Evolutionary conservation across 2,797 vertebrate genomes (phyloP), one percentile per base, ranked within the genome.

Genomic region (Notoglanidium macrostoma): DNA sequence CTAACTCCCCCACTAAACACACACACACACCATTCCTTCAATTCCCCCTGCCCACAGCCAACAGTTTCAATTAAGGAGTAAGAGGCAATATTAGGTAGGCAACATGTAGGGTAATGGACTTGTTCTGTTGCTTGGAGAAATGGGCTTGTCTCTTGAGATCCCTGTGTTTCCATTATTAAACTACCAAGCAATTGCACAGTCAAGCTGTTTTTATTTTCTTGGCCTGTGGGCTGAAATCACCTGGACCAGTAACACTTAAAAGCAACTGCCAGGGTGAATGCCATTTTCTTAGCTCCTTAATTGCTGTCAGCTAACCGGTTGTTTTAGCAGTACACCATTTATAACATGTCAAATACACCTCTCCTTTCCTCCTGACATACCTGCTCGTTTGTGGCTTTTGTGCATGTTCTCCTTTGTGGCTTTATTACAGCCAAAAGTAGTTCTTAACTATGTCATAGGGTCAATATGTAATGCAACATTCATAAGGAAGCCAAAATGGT

Each of bases 71-170:
- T 95, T 93, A 95, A 91, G 46, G 86, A 92, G 91, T 90, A 94
- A 92, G 90, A 93, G 67, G 78, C 82, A 89, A 90, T 92, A 95
- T 95, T 94, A 92, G 90, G 91, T 89, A 90, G 93, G 93, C 92
- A 93, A 93, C 89, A 90, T 89, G 2, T 83, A 92, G 90, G 87
- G 90, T 95, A 96, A 96, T 95, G 94, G 95, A 94, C 91, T 96
- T 96, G 94, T 88, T 94, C 92, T 94, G 94, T 95, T 93, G 89
- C 88, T 92, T 82, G 68, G 88, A 90, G 85, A 93, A 93, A 94
- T 89, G 80, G 91, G 89, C 92, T 89, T 90, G 91, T 94, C 92
- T 91, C 92, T 85, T 0, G 84, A 94, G 92, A 94, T 90, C 88
- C 85, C 54, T 76, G 72, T 44, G 84, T 92, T 94, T 95, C 90